Evolutionary conservation across 2,113 vertebrate genomes (phyloP).

Genomic region (Nycticebus coucang): DNA sequence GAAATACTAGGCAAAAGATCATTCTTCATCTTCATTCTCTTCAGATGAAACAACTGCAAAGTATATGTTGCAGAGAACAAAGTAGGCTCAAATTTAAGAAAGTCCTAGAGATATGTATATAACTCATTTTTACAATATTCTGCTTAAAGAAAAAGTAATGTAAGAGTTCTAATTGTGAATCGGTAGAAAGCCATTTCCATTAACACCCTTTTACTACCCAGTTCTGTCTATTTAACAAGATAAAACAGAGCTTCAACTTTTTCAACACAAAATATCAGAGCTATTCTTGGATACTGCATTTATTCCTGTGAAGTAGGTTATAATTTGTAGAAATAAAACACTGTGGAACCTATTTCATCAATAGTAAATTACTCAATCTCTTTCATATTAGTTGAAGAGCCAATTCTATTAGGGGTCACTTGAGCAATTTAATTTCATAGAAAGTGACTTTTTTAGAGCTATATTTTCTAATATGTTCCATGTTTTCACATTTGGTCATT

Average conservation of each 20-base stretch:
- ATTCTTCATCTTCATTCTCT: background rate
- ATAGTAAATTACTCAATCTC: background rate
- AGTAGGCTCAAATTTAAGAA: background rate
- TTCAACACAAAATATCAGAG: conserved; percentile 34
- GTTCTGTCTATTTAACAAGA: background rate
- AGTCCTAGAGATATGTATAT: background rate
- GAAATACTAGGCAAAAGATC: background rate
- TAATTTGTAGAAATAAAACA: conserved; percentile 51
- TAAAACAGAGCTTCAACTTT: background rate
- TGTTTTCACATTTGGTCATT: background rate
- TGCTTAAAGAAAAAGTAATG: background rate
- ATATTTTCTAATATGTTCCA: background rate
- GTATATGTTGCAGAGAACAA: background rate
- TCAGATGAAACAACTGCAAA: background rate
- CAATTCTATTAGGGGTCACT: background rate
- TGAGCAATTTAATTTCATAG: conserved; percentile 6
- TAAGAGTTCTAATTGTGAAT: background rate
- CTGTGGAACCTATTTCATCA: background rate
- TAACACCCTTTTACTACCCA: background rate
- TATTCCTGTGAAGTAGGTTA: background rate
- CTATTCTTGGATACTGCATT: background rate
- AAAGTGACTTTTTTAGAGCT: background rate
- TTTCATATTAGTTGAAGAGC: conserved; percentile 40
- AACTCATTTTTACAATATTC: background rate
- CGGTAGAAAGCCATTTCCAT: background rate